Percentiles rank a stretch among this genome's conserved stretches.
Evolutionary conservation across 2,797 vertebrate genomes (phyloP).

Genomic region (Diglossa cyanea): DNA sequence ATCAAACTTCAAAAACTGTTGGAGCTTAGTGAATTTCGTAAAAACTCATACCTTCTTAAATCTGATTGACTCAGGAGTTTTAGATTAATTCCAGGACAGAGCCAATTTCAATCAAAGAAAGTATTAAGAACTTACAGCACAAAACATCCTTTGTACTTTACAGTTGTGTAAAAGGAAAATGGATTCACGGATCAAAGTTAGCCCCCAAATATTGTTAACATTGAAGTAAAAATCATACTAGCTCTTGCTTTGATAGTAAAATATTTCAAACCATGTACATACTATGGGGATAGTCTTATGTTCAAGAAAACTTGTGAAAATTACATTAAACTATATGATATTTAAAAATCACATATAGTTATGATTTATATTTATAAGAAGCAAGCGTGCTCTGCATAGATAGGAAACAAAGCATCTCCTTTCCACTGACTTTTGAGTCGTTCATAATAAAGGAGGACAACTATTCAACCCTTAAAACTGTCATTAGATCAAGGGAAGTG

Average conservation of each 20-base stretch:
- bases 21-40: neutral
- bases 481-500: neutral
- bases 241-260: neutral
- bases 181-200: neutral
- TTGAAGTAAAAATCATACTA: neutral
- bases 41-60: slow-evolving; percentile 41
- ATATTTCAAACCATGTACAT: neutral
- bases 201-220: neutral
- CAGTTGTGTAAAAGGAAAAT: slow-evolving; percentile 1
- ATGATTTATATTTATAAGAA: neutral
- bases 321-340: neutral
- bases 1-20: slow-evolving; percentile 19
- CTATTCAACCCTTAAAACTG: neutral
- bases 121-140: slow-evolving; percentile 10
- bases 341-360: neutral
- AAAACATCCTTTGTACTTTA: slow-evolving; percentile 34
- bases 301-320: neutral
- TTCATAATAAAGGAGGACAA: neutral
- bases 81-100: slow-evolving; percentile 53
- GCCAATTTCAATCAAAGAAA: slow-evolving; percentile 25
- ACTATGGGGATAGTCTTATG: neutral
- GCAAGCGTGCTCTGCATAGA: neutral
- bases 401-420: neutral
- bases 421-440: neutral
- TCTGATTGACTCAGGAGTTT: slow-evolving; percentile 48